These are phyloP conservation scores for Gastracanthus pulcherrimus DNA, from an alignment of 2,888 invertebrate genomes.

Conservation along the genomic window DNA sequence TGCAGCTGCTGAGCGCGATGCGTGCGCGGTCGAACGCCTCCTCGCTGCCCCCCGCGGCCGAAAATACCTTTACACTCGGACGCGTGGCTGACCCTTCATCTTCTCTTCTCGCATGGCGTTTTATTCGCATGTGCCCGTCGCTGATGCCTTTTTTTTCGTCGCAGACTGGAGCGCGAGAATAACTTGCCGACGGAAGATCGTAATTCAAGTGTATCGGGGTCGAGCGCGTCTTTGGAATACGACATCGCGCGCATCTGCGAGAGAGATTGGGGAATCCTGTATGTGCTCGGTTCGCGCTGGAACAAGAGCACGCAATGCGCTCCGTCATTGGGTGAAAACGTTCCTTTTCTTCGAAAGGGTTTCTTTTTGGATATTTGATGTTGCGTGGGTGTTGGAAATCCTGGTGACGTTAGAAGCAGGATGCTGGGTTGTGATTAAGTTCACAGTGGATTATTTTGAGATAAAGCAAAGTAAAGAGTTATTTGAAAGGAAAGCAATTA, in stretches of 20 bases:
- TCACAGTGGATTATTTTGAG: no score
- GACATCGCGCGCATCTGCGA: neutral
- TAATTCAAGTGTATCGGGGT: conserved; percentile 60
- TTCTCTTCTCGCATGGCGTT: conserved; percentile 50
- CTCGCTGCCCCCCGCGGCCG: no score
- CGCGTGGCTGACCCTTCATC: conserved; percentile 70
- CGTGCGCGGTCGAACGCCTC: no score
- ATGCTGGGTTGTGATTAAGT: no score
- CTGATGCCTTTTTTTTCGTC: conserved; percentile 53
- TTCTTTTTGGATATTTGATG: no score
- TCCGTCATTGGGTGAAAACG: conserved; percentile 1
- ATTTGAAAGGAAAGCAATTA: no score
- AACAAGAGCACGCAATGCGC: conserved; percentile 25
- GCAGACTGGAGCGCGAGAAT: conserved; percentile 59
- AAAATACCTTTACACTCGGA: conserved; percentile 75
- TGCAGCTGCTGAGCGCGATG: no score
- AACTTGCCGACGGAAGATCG: conserved; percentile 59
- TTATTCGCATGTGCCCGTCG: conserved; percentile 30
- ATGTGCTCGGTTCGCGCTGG: no score
- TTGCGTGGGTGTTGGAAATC: no score
- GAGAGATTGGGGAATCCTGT: neutral
- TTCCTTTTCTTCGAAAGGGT: neutral
- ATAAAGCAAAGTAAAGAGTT: no score
- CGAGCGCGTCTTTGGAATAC: conserved; percentile 39
- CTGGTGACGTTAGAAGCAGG: no score